These are phyloP conservation scores for Diarsia brunnea DNA, from an alignment of 2,888 invertebrate species.

Conservation along the genomic window DNA sequence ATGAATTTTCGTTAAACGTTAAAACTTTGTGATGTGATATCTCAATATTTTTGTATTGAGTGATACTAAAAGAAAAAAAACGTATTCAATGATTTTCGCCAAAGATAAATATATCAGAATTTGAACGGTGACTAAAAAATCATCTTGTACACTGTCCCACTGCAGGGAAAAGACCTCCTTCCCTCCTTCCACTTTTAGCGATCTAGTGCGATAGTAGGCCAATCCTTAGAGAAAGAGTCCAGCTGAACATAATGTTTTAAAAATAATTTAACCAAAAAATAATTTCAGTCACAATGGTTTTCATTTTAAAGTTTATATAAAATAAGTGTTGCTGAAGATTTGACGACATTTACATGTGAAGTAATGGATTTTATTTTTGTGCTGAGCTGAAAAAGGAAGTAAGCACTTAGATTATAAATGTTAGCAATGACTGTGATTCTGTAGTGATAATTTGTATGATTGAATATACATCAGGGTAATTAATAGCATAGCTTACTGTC, in stretches of 20 bases:
- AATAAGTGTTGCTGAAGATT: background rate
- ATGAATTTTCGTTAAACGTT: no score
- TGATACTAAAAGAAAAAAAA: no score
- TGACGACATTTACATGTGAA: background rate
- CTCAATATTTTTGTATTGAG: no score
- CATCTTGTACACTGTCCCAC: no score
- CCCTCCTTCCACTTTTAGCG: no score
- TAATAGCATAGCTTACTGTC: background rate
- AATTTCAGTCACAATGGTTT: background rate
- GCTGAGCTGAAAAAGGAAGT: background rate
- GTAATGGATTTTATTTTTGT: background rate
- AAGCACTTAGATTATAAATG: background rate
- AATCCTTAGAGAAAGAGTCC: no score
- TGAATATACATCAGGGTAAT: background rate
- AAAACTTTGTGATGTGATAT: no score
- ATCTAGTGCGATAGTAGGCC: no score
- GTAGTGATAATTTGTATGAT: background rate
- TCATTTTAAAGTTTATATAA: background rate
- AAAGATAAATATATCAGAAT: no score
- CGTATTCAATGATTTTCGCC: no score
- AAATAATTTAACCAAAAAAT: background rate
- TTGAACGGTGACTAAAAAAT: no score
- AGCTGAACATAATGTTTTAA: background rate
- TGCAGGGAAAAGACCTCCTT: no score
- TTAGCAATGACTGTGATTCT: background rate